These are phyloP conservation scores for Chrysochloris asiatica DNA, from an alignment of 2,113 vertebrate genomes.

Conservation along the genomic window DNA sequence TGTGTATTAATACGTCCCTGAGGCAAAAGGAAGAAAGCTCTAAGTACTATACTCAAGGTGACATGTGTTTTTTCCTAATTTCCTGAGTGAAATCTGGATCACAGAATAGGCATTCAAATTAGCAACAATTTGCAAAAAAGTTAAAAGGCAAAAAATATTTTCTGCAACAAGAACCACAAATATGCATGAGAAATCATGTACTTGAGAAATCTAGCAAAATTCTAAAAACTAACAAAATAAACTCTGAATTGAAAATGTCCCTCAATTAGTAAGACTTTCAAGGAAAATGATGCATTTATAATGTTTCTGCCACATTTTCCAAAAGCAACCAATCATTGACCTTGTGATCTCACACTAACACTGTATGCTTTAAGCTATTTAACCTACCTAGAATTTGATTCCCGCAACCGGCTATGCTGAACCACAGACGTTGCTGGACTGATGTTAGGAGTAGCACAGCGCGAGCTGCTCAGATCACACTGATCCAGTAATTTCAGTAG, in stretches of 20 bases:
- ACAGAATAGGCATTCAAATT: not conserved
- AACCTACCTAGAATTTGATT: slow-evolving; percentile 93
- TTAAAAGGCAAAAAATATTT: not conserved
- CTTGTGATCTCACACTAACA: accelerated
- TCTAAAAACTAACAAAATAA: not conserved
- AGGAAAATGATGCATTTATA: not conserved
- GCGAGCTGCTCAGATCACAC: slow-evolving; percentile 96
- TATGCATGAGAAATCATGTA: not conserved
- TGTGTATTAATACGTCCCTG: not conserved
- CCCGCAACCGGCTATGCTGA: slow-evolving; percentile 93
- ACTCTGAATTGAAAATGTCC: not conserved
- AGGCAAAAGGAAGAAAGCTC: not conserved
- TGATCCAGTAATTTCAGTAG: slow-evolving; percentile 96
- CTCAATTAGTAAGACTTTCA: not conserved
- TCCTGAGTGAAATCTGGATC: not conserved
- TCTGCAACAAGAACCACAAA: not conserved
- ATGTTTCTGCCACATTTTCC: not conserved
- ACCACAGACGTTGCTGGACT: slow-evolving; percentile 96
- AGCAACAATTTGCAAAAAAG: not conserved
- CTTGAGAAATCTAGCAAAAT: not conserved
- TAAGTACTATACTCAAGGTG: too few species aligned
- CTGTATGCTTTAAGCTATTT: too few species aligned
- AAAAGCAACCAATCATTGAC: not conserved
- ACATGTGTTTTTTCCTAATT: not conserved
- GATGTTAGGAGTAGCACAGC: slow-evolving; percentile 97